Evolutionary conservation across 2,888 invertebrate species (phyloP).

Genomic region (Eupithecia subumbrata): DNA sequence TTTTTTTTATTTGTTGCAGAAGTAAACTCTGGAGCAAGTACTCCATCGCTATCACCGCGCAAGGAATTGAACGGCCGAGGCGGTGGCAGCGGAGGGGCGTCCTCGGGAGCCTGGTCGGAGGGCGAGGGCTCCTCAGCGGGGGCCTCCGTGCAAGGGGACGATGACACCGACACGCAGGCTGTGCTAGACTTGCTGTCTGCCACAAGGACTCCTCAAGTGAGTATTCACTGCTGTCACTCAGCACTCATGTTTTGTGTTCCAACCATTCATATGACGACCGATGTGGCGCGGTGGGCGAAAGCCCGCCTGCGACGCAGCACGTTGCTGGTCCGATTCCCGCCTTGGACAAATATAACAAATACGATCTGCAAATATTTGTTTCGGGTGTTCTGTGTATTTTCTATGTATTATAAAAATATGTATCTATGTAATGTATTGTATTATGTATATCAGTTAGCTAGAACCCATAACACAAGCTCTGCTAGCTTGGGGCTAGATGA

Average conservation of each 20-base stretch:
- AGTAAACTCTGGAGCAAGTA: constrained; percentile 79
- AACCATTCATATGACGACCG: no score
- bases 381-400: no score
- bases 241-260: not conserved
- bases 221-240: not conserved
- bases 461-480: no score
- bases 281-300: no score
- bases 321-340: no score
- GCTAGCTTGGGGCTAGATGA: no score
- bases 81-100: constrained; percentile 82
- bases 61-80: constrained; percentile 85
- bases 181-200: constrained; percentile 89
- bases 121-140: constrained; percentile 90
- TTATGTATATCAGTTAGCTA: no score
- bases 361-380: no score
- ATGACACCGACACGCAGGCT: constrained; percentile 88
- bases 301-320: no score
- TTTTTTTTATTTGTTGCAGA: constrained; percentile 52
- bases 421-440: no score
- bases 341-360: no score
- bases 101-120: constrained; percentile 89
- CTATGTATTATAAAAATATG: no score
- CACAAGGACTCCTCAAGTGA: constrained; percentile 89
- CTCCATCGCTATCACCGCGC: constrained; percentile 87
- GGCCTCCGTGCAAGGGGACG: constrained; percentile 88